Conservation (phyloP, 2,113 vertebrate species). For the Centropristis striata region DNA sequence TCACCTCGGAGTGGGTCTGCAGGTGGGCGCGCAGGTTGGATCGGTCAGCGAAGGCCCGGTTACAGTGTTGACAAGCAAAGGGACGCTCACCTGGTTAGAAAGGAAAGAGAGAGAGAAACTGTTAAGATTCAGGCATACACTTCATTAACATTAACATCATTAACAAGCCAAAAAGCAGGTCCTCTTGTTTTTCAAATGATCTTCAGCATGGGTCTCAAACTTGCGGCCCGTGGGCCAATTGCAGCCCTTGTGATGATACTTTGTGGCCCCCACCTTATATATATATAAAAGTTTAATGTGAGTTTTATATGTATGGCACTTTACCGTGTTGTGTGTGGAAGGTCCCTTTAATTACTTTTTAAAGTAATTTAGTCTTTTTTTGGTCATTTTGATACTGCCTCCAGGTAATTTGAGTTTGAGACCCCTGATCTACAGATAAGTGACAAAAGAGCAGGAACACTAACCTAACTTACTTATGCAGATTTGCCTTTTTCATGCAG, state of each 20-base stretch:
- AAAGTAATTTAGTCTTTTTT: no score
- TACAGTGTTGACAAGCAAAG: constrained; percentile 96
- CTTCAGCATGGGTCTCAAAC: no score
- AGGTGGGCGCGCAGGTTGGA: constrained; percentile 98
- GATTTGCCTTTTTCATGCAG: constrained; percentile 46
- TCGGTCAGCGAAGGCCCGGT: constrained; percentile 95
- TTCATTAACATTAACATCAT: constrained; percentile 29
- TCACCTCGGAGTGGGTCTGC: constrained; percentile 98
- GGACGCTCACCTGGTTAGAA: constrained; percentile 91
- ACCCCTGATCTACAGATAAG: constrained; percentile 30
- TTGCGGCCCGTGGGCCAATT: no score
- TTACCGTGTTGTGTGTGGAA: no score
- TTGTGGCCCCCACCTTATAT: no score
- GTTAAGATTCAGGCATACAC: constrained; percentile 29
- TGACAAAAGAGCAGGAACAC: constrained; percentile 40
- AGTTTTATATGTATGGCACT: no score
- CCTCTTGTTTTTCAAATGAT: constrained; percentile 60
- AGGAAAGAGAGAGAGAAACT: constrained; percentile 26
- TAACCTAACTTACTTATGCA: constrained; percentile 31
- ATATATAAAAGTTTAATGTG: no score
- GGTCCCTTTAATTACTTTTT: no score
- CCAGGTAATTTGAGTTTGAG: no score
- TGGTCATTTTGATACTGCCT: no score
- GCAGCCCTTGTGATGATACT: no score
- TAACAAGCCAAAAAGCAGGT: constrained; percentile 20